A percentile compares a stretch with the other conserved stretches of the same genome.
Conservation (phyloP, 2,113 vertebrate genomes). For the Phalacrocorax aristotelis region DNA sequence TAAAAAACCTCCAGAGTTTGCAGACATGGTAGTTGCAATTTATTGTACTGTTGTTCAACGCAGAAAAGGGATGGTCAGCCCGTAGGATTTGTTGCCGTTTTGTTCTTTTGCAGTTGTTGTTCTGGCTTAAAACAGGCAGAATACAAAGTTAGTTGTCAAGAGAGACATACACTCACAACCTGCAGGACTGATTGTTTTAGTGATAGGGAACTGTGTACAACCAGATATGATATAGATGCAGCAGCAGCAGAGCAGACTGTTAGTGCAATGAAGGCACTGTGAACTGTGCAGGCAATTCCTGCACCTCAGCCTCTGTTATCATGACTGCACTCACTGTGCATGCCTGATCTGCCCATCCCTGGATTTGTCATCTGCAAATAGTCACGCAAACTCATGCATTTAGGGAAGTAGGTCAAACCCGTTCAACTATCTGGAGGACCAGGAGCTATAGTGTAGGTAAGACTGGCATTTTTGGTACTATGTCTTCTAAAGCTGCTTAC, state of each 20-base stretch:
- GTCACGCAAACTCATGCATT: not conserved
- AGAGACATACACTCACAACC: not conserved
- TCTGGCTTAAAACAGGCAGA: not conserved
- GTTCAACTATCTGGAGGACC: not conserved
- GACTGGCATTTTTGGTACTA: not conserved
- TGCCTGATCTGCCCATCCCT: not conserved
- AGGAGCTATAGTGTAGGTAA: not conserved
- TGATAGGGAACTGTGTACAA: not conserved
- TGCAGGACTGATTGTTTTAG: not conserved
- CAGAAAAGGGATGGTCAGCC: not conserved
- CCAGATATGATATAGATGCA: not conserved
- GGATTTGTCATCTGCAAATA: not conserved
- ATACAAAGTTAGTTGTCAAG: not conserved
- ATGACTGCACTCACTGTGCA: too few species aligned
- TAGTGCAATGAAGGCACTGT: not conserved
- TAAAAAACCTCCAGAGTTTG: not conserved
- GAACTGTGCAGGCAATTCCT: accelerated
- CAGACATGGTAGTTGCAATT: not conserved
- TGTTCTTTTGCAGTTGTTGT: not conserved
- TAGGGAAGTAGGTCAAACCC: not conserved
- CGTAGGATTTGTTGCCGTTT: not conserved
- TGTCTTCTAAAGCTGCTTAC: not conserved
- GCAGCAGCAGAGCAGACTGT: not conserved
- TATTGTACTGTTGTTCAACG: not conserved
- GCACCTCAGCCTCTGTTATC: not conserved